Evolutionary conservation across 2,888 invertebrate species (phyloP), one percentile per base, ranked within the genome.

Genomic region (Arctia plantaginis): DNA sequence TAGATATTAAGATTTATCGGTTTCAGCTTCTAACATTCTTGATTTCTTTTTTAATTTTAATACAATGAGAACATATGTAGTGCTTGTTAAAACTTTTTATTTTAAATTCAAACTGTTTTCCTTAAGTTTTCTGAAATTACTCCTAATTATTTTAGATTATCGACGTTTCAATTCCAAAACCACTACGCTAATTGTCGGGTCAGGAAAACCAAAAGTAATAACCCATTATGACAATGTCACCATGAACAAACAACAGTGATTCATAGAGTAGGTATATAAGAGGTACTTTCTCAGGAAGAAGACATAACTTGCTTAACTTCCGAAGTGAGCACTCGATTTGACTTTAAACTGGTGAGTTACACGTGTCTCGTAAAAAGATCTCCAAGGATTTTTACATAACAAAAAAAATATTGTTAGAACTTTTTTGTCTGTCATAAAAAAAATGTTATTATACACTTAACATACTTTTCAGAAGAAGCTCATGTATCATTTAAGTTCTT

Each of bases 151-250:
- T 59, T 59, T 27, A 59, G 27, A 15, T 27, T 15, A 27, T 15
- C 0, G 13, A 15, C 13, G 23, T n/a, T n/a, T 55, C n/a, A 13
- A 55, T 55, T 10, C 3, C 3, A 12, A n/a, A 3, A 27, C n/a
- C 55, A 23, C n/a, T 27, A 55, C 8, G 55, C 55, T 55, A 55
- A 55, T 27, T 13, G 13, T 55, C n/a, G 55, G 55, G 55, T 55
- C 55, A 27, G 55, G 55, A 55, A 55, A 55, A 55, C n/a, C 55
- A n/a, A 55, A n/a, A n/a, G n/a, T 55, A 55, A 55, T n/a, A 55
- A 55, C n/a, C 55, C 55, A 55, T 55, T n/a, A 55, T 27, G 55
- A n/a, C 13, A 55, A 55, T 27, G 23, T 12, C 3, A 12, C 12
- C 12, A 13, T 27, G n/a, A n/a, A 55, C 23, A 55, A 27, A 27